A percentile compares a stretch with the other conserved stretches of the same genome.
Evolutionary conservation across 2,797 vertebrate species (phyloP).

Genomic region (Lacerta bilineata): DNA sequence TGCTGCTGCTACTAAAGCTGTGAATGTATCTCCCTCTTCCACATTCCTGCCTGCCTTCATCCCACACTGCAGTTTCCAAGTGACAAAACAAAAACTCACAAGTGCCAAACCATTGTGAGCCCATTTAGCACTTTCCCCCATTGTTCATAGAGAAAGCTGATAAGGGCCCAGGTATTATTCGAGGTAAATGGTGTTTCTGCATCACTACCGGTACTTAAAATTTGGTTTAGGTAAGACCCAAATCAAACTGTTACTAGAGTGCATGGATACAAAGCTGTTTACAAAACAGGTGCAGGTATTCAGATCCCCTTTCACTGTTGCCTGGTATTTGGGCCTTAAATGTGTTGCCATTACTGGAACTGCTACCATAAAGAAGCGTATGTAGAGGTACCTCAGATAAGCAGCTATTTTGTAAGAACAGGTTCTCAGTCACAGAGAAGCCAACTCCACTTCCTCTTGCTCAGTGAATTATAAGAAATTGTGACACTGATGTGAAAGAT

Average conservation of each 20-base stretch:
- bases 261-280: neutral
- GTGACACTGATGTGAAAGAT: neutral
- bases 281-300: neutral
- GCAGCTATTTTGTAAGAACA: conserved; percentile 2
- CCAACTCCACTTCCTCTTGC: neutral
- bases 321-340: too few relatives aligned
- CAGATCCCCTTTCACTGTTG: neutral
- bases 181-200: neutral
- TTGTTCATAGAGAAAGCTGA: too few relatives aligned
- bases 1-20: neutral
- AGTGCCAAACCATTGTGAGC: neutral
- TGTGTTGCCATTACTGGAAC: neutral
- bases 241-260: neutral
- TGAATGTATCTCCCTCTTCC: neutral
- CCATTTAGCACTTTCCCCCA: neutral
- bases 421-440: neutral
- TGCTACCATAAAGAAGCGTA: neutral
- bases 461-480: neutral
- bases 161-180: neutral
- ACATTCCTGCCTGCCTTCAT: too few relatives aligned
- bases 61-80: neutral
- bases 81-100: neutral
- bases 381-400: neutral
- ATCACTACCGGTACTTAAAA: neutral
- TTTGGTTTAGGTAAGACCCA: neutral